These are phyloP conservation scores for Cisticola juncidis DNA, from an alignment of 2,113 vertebrate genomes.

Conservation along the genomic window DNA sequence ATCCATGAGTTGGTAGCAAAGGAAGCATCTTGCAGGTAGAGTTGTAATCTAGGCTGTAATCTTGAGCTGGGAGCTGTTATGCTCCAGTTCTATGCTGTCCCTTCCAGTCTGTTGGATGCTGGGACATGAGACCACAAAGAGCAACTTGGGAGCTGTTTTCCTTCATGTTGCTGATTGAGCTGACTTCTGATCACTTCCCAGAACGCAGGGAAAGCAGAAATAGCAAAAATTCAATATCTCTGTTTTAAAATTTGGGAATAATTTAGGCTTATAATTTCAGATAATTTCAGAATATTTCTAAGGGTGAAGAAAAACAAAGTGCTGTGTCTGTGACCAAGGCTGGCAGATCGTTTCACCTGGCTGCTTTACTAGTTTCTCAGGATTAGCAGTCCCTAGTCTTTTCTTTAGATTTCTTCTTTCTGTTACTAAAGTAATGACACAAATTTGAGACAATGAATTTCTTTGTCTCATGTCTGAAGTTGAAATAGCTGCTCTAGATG, in stretches of 20 bases:
- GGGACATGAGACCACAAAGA: neutral
- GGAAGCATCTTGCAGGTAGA: neutral
- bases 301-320: neutral
- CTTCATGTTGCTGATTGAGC: neutral
- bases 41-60: neutral
- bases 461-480: neutral
- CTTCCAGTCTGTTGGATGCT: neutral
- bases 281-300: neutral
- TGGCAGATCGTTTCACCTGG: neutral
- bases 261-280: neutral
- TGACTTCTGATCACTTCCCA: neutral
- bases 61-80: neutral
- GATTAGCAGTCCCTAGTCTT: neutral
- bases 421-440: neutral
- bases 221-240: neutral
- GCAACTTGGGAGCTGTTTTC: neutral
- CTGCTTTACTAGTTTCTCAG: neutral
- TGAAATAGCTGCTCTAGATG: neutral
- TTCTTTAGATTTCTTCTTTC: neutral
- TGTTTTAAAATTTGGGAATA: neutral
- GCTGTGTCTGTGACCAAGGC: neutral
- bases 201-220: neutral
- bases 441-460: neutral
- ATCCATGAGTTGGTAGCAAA: neutral
- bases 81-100: neutral